Base-by-base conservation (phyloP, 2,113 vertebrate species). In the Periophthalmus modestus region DNA sequence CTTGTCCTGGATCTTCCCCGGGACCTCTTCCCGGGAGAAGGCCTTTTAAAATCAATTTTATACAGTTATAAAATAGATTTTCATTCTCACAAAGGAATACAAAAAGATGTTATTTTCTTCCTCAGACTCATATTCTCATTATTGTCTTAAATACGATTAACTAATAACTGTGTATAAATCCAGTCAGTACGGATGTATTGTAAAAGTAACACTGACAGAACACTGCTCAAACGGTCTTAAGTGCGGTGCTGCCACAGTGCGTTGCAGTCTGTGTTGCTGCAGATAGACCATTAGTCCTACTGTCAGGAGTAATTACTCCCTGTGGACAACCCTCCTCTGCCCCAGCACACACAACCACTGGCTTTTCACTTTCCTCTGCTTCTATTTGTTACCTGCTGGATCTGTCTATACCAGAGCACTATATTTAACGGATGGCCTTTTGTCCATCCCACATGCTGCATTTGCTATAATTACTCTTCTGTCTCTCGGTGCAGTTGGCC, bases 221-320 rank as follows among this genome's bases (percentile, higher is more conserved):
- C 4, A 46, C 34, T 75, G 10, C 18, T 24, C 70, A 57, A 71
- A 47, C 6, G 52, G n/a, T 14, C 19, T 21, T 65, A 43, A 43
- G 57, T 67, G 10, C 69, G 79, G 74, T 75, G 61, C 80, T 39
- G 43, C 76, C 36, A 74, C 80, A 23, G 65, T 71, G 78, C 75
- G 80, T 84, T 84, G 66, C 72, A 71, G 74, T 83, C 73, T 68
- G 71, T 68, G 1, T 67, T 33, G 43, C 69, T 66, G 79, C 86
- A 86, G 79, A 85, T 83, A 82, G 81, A 79, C 71, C 78, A 84
- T 86, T 87, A 82, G 83, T 79, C 85, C 83, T 59, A 84, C 85
- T 85, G 85, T 87, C 80, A 77, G 62, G 68, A 28, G 68, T 89
- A 89, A 89, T 89, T 88, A 86, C 77, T 88, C 85, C 82, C 88